A percentile compares a stretch with the other conserved stretches of the same genome.
These are phyloP conservation scores for Rhinoderma darwinii DNA, from an alignment of 2,113 vertebrate genomes.

Conservation along the genomic window DNA sequence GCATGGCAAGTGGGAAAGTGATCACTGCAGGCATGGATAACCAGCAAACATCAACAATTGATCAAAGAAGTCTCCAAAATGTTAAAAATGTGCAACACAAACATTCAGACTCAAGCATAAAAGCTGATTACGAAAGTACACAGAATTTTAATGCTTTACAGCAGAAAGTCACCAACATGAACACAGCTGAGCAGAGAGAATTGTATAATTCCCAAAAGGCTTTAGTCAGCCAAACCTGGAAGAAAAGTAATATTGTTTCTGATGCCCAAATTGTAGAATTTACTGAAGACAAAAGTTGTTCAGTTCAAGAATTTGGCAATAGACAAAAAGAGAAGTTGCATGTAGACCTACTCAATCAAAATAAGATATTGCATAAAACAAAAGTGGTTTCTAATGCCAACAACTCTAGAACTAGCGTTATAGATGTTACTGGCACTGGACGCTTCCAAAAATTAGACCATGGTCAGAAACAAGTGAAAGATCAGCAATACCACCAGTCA, in stretches of 20 bases:
- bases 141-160: conserved; percentile 61
- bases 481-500: conserved; percentile 61
- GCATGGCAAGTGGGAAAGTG: conserved; percentile 77
- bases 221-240: conserved; percentile 44
- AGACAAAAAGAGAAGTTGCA: conserved; percentile 54
- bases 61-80: conserved; percentile 71
- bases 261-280: conserved; percentile 42
- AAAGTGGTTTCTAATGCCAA: conserved; percentile 50
- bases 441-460: conserved; percentile 39
- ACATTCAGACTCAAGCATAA: conserved; percentile 62
- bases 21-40: conserved; percentile 77
- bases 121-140: conserved; percentile 68
- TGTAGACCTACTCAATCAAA: conserved; percentile 49
- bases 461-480: conserved; percentile 61
- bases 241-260: conserved; percentile 36
- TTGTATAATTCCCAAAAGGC: conserved; percentile 49
- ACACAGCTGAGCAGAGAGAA: not conserved
- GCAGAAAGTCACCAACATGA: conserved; percentile 35
- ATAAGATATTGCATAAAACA: conserved; percentile 48
- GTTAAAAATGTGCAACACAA: conserved; percentile 68
- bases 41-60: conserved; percentile 67
- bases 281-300: conserved; percentile 58
- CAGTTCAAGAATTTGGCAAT: conserved; percentile 40
- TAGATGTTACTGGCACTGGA: conserved; percentile 43
- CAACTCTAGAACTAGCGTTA: conserved; percentile 17